A percentile compares a stretch with the other conserved stretches of the same genome.
These are phyloP conservation scores for Sarcophaga caerulescens DNA, from an alignment of 2,888 invertebrate genomes.

Conservation along the genomic window DNA sequence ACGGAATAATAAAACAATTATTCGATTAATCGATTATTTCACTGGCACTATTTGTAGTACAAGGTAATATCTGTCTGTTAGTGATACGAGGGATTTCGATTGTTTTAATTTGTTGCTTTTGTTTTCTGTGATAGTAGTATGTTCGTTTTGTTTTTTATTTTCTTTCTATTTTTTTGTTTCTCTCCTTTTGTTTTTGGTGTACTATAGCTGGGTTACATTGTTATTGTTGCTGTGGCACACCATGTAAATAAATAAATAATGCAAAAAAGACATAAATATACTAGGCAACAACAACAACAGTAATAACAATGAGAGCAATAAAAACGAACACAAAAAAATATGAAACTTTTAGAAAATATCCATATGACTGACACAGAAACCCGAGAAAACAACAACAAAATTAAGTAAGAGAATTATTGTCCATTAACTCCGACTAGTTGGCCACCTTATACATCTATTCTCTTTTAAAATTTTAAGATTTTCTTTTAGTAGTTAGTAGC, in stretches of 20 bases:
- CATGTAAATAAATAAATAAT: slow-evolving; percentile 72
- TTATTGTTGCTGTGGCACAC: slow-evolving; percentile 63
- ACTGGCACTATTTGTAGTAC: slow-evolving; percentile 37
- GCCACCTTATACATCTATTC: too few relatives aligned
- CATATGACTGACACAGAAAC: slow-evolving; percentile 66
- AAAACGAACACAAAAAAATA: not conserved
- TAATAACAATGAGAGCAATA: slow-evolving; percentile 18
- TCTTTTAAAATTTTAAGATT: too few relatives aligned
- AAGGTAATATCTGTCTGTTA: slow-evolving; percentile 59
- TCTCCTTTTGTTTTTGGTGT: slow-evolving; percentile 42
- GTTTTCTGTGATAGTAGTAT: slow-evolving; percentile 46
- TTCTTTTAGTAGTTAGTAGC: too few relatives aligned
- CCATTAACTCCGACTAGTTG: too few relatives aligned
- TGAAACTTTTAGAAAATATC: slow-evolving; percentile 53
- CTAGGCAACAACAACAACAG: slow-evolving; percentile 59
- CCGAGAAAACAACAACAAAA: slow-evolving; percentile 53
- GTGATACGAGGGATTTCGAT: slow-evolving; percentile 63
- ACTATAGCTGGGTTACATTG: slow-evolving; percentile 52
- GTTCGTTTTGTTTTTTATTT: slow-evolving; percentile 30
- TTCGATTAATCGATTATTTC: slow-evolving; percentile 36
- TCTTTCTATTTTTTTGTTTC: slow-evolving; percentile 32
- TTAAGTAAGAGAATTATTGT: not conserved
- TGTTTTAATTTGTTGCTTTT: slow-evolving; percentile 61
- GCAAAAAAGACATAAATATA: slow-evolving; percentile 69
- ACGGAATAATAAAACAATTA: not conserved